phyloP scores from a whole-genome alignment of 2,888 invertebrate species.

The Ophonus ardosiacus region DNA sequence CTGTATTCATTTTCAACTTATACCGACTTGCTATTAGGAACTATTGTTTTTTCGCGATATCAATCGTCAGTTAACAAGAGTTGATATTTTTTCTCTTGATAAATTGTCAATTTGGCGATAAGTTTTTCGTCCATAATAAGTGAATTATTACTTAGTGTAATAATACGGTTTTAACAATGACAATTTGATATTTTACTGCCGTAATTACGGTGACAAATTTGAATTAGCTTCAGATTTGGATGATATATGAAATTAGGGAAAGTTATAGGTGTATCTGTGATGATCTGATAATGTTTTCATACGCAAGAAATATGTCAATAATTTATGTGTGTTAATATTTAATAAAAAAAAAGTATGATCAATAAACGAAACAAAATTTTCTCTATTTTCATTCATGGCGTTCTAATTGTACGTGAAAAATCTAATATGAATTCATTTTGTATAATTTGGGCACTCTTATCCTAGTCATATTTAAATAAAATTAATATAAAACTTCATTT shows the following conservation, averaged over 20 bases:
- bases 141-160: background rate
- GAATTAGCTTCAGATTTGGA: background rate
- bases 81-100: constrained; percentile 1
- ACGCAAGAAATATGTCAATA: too few species aligned
- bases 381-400: too few species aligned
- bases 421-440: too few species aligned
- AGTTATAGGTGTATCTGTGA: background rate
- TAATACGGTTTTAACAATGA: constrained; percentile 18
- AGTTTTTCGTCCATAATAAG: background rate
- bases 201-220: constrained; percentile 23
- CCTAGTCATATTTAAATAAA: too few species aligned
- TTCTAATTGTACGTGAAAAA: too few species aligned
- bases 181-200: constrained; percentile 6
- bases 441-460: too few species aligned
- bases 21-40: background rate
- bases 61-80: background rate
- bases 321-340: too few species aligned
- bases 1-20: constrained; percentile 1
- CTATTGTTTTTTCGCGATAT: background rate
- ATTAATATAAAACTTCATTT: too few species aligned
- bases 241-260: constrained; percentile 9
- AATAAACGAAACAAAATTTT: too few species aligned
- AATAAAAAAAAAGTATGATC: too few species aligned
- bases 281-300: too few species aligned
- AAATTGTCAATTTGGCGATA: constrained; percentile 3